These are phyloP conservation scores for Lymantria monacha DNA, from an alignment of 2,888 invertebrate species.

Conservation along the genomic window DNA sequence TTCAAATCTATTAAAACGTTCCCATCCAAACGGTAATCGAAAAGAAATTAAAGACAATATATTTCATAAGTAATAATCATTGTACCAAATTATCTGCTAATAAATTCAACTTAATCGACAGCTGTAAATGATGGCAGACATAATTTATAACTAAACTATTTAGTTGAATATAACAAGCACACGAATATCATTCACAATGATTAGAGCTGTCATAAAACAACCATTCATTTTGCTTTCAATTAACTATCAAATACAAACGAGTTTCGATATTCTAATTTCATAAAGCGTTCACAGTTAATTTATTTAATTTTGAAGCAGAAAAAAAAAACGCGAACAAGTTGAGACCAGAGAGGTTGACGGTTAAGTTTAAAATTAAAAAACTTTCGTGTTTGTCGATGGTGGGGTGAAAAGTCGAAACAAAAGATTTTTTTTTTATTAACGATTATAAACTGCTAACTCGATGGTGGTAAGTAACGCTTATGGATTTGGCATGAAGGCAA, in stretches of 20 bases:
- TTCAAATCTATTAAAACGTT: too few species aligned
- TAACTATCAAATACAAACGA: background rate
- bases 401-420: conserved; percentile 5
- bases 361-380: conserved; percentile 33
- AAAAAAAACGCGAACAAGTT: conserved; percentile 6
- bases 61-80: too few species aligned
- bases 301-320: conserved; percentile 6
- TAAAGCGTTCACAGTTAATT: conserved; percentile 1
- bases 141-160: background rate
- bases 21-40: too few species aligned
- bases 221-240: background rate
- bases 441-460: background rate
- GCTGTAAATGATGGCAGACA: background rate
- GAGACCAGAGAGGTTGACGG: conserved; percentile 2
- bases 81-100: background rate
- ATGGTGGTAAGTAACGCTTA: too few species aligned
- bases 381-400: conserved; percentile 17
- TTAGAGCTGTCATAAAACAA: conserved; percentile 1
- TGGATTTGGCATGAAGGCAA: too few species aligned
- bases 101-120: background rate
- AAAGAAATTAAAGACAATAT: too few species aligned
- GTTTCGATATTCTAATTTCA: conserved; percentile 3
- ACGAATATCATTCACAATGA: background rate
- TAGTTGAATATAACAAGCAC: background rate
- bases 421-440: conserved; percentile 1